phyloP scores from a whole-genome alignment of 2,888 invertebrate genomes.

The Ormyrus rosae region DNA sequence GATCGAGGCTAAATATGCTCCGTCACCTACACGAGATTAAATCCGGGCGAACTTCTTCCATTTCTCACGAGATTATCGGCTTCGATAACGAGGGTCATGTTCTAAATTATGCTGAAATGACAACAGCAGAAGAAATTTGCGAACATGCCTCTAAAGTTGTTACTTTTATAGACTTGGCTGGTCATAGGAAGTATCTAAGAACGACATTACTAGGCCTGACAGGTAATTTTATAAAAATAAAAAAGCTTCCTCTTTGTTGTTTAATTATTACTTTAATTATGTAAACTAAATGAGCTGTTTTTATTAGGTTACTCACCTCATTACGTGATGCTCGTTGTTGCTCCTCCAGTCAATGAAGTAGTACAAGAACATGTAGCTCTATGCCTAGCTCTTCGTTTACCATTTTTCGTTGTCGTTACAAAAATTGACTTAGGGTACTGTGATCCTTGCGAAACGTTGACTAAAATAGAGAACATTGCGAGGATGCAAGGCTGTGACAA shows the following conservation, averaged over 20 bases:
- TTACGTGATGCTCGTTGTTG: constrained; percentile 87
- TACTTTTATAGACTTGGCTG: constrained; percentile 96
- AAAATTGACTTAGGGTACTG: constrained; percentile 90
- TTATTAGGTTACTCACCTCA: constrained; percentile 90
- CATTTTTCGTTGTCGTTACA: constrained; percentile 95
- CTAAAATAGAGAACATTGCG: constrained; percentile 68
- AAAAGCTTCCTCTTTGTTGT: not conserved
- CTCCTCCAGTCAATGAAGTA: constrained; percentile 71
- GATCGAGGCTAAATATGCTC: constrained; percentile 96
- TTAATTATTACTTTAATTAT: not conserved
- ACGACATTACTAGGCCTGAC: constrained; percentile 97
- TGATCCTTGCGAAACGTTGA: constrained; percentile 67
- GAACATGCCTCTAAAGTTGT: constrained; percentile 94
- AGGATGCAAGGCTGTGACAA: constrained; percentile 70
- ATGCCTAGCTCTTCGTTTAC: constrained; percentile 87
- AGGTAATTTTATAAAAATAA: constrained; percentile 71
- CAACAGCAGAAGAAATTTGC: constrained; percentile 95
- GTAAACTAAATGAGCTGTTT: not conserved
- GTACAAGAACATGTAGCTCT: constrained; percentile 92
- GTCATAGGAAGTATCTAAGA: constrained; percentile 95
- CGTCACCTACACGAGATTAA: constrained; percentile 96
- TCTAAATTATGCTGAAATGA: constrained; percentile 92
- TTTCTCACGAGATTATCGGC: constrained; percentile 97
- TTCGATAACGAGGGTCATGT: constrained; percentile 92
- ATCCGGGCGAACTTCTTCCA: constrained; percentile 94